A percentile compares a stretch with the other conserved stretches of the same genome.
These are phyloP conservation scores for Callorhinus ursinus DNA, from an alignment of 2,113 vertebrate species.

Conservation along the genomic window DNA sequence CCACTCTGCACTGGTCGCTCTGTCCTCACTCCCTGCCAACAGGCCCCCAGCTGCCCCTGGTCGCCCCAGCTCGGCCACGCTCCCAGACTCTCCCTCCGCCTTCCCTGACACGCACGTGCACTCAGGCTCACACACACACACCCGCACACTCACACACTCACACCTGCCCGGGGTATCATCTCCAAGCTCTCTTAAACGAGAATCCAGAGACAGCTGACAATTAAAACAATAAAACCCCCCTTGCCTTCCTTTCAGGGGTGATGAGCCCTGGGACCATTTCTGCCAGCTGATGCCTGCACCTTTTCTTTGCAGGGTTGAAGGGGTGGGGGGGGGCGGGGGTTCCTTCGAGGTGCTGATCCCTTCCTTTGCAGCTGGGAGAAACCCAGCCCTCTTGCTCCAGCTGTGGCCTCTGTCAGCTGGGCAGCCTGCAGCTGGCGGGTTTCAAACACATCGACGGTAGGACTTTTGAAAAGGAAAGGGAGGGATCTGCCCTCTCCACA, in stretches of 20 bases:
- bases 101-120: not conserved
- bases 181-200: not conserved
- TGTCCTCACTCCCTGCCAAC: not conserved
- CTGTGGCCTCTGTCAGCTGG: constrained; percentile 28
- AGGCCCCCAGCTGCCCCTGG: not conserved
- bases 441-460: not conserved
- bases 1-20: not conserved
- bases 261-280: not conserved
- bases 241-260: not conserved
- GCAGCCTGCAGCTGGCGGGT: not conserved
- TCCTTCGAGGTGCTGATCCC: not conserved
- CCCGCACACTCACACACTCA: not conserved
- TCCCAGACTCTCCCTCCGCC: not conserved
- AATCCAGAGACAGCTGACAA: not conserved
- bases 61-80: not conserved
- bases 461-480: not conserved
- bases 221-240: not conserved
- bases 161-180: too few relatives aligned
- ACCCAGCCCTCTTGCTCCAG: not conserved
- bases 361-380: not conserved
- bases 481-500: not conserved
- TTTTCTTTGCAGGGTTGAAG: not conserved
- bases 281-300: not conserved
- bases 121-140: too few relatives aligned
- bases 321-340: not conserved